These are phyloP conservation scores for Nymphalis polychloros DNA, from an alignment of 2,888 invertebrate genomes.

Conservation along the genomic window DNA sequence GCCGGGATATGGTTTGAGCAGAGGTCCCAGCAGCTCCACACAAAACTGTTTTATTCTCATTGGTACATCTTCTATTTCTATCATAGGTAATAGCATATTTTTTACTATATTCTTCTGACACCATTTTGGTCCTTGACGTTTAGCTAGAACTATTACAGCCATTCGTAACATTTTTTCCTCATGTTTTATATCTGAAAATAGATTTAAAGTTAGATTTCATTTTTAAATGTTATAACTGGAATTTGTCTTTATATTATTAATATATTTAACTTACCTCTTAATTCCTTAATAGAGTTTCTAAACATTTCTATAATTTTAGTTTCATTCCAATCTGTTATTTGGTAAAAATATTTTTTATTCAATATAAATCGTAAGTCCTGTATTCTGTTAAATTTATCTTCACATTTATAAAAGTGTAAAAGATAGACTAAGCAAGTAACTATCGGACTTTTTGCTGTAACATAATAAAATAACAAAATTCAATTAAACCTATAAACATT, in stretches of 20 bases:
- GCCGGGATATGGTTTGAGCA: constrained; percentile 68
- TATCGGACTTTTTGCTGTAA: constrained; percentile 68
- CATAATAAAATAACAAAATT: constrained; percentile 18
- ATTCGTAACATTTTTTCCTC: constrained; percentile 64
- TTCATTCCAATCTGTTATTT: constrained; percentile 69
- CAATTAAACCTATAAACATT: no score
- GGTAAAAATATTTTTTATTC: constrained; percentile 60
- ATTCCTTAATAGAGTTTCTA: constrained; percentile 52
- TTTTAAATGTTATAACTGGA: neutral
- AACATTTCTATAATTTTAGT: constrained; percentile 65
- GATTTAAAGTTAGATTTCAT: neutral
- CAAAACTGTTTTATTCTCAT: constrained; percentile 59
- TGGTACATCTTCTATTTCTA: constrained; percentile 52
- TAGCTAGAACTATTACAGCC: constrained; percentile 66
- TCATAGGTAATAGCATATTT: constrained; percentile 61
- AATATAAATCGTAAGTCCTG: constrained; percentile 61
- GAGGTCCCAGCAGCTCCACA: constrained; percentile 62
- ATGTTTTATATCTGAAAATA: constrained; percentile 53
- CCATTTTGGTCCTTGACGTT: constrained; percentile 71
- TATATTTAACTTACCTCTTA: constrained; percentile 55
- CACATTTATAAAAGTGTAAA: constrained; percentile 70
- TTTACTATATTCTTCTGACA: constrained; percentile 68
- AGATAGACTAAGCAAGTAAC: constrained; percentile 70
- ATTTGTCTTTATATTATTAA: neutral
- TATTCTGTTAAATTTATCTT: constrained; percentile 60